A percentile compares a stretch with the other conserved stretches of the same genome.
Conservation (phyloP, 1,140 invertebrate genomes). For the Pygmarrhopalites habei region DNA sequence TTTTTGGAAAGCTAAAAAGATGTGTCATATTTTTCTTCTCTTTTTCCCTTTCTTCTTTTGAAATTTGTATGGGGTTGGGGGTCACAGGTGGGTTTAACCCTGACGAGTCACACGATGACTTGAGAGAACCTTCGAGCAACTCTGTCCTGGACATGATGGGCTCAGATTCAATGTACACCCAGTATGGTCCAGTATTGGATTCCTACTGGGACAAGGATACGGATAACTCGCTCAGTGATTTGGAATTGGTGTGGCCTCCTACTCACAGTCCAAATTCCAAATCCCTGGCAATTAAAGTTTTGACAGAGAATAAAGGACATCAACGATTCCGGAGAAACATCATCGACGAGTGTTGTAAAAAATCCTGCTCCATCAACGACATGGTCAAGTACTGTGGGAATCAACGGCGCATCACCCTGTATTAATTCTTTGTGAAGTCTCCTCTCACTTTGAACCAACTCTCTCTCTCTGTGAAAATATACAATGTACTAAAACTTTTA, state of each 20-base stretch:
- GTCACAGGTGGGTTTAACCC: slow-evolving; percentile 1
- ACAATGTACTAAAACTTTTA: no score
- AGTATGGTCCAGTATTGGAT: neutral
- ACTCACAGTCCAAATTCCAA: slow-evolving; percentile 7
- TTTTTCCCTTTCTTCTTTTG: no score
- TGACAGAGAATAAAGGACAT: slow-evolving; percentile 8
- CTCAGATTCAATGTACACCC: neutral
- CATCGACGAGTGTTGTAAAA: slow-evolving; percentile 35
- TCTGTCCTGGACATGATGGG: neutral
- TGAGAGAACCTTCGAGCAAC: neutral
- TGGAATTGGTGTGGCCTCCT: slow-evolving; percentile 14
- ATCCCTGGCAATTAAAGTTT: slow-evolving; percentile 9
- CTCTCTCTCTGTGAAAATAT: no score
- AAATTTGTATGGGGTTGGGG: no score
- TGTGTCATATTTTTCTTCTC: no score
- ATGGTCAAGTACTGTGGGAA: slow-evolving; percentile 32
- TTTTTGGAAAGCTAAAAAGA: no score
- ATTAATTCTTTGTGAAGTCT: no score
- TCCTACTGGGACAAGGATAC: slow-evolving; percentile 14
- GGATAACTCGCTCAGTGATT: slow-evolving; percentile 6
- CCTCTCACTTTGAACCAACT: no score
- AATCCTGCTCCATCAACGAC: slow-evolving; percentile 16
- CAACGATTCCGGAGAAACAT: slow-evolving; percentile 27
- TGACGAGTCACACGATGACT: neutral
- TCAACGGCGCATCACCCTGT: neutral